These are phyloP conservation scores for Atta cephalotes DNA, from an alignment of 1,140 invertebrate genomes.

Conservation along the genomic window DNA sequence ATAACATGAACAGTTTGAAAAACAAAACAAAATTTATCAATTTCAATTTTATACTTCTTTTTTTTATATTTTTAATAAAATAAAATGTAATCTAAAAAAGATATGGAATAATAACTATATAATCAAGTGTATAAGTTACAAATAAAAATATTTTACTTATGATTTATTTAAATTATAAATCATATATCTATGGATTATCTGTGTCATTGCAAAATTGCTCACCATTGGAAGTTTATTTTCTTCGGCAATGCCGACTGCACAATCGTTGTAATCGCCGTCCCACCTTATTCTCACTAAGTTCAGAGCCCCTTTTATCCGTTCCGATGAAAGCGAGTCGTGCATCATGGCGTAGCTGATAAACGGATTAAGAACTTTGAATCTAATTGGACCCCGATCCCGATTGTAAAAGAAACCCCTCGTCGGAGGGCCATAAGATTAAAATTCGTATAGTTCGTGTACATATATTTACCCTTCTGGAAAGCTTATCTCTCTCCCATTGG, in stretches of 20 bases:
- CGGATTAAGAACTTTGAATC: conserved; percentile 76
- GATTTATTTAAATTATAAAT: not conserved
- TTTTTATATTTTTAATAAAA: not conserved
- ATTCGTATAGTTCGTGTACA: conserved; percentile 54
- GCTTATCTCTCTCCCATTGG: conserved; percentile 68
- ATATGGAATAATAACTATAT: not conserved
- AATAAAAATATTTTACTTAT: not conserved
- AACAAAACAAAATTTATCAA: not conserved
- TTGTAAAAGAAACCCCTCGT: conserved; percentile 73
- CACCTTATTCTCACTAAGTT: conserved; percentile 31
- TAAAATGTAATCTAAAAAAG: not conserved
- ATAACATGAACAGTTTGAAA: not conserved
- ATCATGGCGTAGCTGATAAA: conserved; percentile 71
- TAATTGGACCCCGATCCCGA: conserved; percentile 72
- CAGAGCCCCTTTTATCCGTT: conserved; percentile 66
- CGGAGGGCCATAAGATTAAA: conserved; percentile 67
- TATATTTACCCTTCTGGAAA: conserved; percentile 44
- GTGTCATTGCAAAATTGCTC: not conserved
- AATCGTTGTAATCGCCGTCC: conserved; percentile 42
- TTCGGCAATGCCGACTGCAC: not conserved
- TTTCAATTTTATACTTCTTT: conserved; percentile 12
- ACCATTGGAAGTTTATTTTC: conserved; percentile 14
- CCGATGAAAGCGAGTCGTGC: conserved; percentile 62
- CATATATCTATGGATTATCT: not conserved
- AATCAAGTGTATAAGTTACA: not conserved